These are phyloP conservation scores for Passer domesticus DNA, from an alignment of 2,113 vertebrate genomes.

Conservation along the genomic window DNA sequence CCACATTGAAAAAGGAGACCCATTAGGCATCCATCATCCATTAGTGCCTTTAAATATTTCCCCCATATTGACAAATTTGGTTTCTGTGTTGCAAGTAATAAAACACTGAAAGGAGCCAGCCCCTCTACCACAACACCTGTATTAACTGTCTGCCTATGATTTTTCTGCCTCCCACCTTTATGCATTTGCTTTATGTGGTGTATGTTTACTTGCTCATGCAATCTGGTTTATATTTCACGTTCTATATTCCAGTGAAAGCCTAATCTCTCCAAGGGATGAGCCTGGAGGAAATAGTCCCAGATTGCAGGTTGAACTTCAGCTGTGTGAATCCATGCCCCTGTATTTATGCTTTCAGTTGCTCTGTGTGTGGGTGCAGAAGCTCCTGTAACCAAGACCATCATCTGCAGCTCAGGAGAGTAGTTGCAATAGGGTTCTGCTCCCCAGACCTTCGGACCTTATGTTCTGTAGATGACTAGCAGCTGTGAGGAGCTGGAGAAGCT, in stretches of 20 bases:
- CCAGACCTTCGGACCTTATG: neutral
- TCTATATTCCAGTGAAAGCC: neutral
- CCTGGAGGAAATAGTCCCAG: neutral
- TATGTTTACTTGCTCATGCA: neutral
- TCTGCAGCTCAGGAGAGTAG: neutral
- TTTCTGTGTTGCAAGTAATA: neutral
- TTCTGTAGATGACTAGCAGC: neutral
- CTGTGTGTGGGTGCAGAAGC: neutral
- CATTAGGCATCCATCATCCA: constrained; percentile 29
- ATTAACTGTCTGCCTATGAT: neutral
- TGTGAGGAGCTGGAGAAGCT: neutral
- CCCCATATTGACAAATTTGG: neutral
- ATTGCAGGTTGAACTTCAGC: neutral
- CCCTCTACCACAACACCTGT: neutral
- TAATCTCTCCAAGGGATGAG: neutral
- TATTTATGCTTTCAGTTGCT: neutral
- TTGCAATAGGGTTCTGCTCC: neutral
- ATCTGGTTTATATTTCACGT: neutral
- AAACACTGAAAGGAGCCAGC: neutral
- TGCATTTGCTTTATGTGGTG: neutral
- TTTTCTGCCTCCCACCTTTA: neutral
- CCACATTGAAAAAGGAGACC: neutral
- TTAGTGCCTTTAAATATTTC: constrained; percentile 45
- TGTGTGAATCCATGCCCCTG: neutral
- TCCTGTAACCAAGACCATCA: neutral